A percentile compares a stretch with the other conserved stretches of the same genome.
Conservation (phyloP, 2,888 invertebrate species). For the Pterobdella sp. region DNA sequence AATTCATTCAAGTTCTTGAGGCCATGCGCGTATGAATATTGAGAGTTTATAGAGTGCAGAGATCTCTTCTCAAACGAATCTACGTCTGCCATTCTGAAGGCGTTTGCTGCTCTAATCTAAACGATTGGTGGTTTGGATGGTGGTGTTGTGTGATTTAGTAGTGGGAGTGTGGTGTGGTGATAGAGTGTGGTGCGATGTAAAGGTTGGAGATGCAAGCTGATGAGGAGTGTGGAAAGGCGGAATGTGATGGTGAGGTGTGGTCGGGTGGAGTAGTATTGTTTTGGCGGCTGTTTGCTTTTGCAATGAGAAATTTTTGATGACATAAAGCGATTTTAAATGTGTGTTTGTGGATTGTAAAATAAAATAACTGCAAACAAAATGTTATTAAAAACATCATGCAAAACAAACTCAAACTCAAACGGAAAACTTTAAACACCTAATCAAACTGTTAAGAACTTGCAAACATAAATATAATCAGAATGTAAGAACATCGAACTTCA, state of each 20-base stretch:
- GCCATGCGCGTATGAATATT: slow-evolving; percentile 47
- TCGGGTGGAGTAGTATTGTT: too few relatives aligned
- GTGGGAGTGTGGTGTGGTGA: not conserved
- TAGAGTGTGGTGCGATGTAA: not conserved
- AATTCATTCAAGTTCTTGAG: slow-evolving; percentile 41
- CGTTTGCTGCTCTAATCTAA: slow-evolving; percentile 99
- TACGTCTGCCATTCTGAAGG: slow-evolving; percentile 98
- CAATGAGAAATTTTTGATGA: too few relatives aligned
- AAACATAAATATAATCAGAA: too few relatives aligned
- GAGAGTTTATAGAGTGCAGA: slow-evolving; percentile 48
- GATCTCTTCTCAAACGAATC: slow-evolving; percentile 65
- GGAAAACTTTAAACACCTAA: too few relatives aligned
- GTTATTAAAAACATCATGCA: too few relatives aligned
- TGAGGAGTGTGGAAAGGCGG: not conserved
- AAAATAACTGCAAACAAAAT: too few relatives aligned
- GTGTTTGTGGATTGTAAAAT: too few relatives aligned
- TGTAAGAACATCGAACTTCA: too few relatives aligned
- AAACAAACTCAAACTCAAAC: too few relatives aligned
- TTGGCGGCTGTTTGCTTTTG: too few relatives aligned
- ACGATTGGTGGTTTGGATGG: slow-evolving; percentile 38
- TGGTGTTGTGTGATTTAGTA: not conserved
- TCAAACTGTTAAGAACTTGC: too few relatives aligned
- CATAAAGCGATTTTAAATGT: too few relatives aligned
- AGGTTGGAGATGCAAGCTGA: not conserved
- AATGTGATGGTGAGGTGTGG: not conserved